phyloP scores from a whole-genome alignment of 92 coral and sea anemone genomes.

The Phenganax stokvisi region DNA sequence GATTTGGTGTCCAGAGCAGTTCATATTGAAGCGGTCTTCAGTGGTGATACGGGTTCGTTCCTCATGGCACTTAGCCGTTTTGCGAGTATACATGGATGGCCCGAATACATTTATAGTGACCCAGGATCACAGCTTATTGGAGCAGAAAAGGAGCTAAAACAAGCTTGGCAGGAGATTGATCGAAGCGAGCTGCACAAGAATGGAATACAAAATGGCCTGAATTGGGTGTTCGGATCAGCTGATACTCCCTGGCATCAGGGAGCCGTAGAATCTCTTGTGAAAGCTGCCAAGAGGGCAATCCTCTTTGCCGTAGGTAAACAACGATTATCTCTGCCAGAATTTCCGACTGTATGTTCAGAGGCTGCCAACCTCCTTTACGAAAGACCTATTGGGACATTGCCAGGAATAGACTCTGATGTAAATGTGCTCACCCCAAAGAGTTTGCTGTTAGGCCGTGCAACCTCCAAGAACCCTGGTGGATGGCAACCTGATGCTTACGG shows the following conservation, averaged over 20 bases:
- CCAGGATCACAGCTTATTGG: constrained; percentile 63
- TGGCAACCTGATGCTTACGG: constrained; percentile 48
- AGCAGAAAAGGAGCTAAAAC: constrained; percentile 52
- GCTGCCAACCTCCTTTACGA: constrained; percentile 61
- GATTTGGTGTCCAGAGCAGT: constrained; percentile 56
- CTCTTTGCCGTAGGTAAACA: constrained; percentile 59
- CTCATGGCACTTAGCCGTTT: constrained; percentile 60
- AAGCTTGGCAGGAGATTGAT: constrained; percentile 57
- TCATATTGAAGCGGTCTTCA: constrained; percentile 58
- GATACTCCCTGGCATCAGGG: constrained; percentile 68
- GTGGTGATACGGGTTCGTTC: constrained; percentile 56
- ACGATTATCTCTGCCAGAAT: constrained; percentile 55
- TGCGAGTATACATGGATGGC: constrained; percentile 63
- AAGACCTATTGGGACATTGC: constrained; percentile 57
- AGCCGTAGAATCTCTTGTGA: constrained; percentile 61
- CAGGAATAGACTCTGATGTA: constrained; percentile 47
- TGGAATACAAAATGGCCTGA: constrained; percentile 46
- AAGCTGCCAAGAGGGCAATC: constrained; percentile 52
- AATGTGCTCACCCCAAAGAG: constrained; percentile 62
- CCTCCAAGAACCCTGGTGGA: constrained; percentile 53
- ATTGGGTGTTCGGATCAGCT: constrained; percentile 64
- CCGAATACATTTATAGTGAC: constrained; percentile 59
- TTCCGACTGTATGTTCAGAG: constrained; percentile 56
- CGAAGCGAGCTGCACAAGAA: constrained; percentile 29
- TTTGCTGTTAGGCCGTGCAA: constrained; percentile 56